Percentiles rank a stretch among this genome's conserved stretches.
These are phyloP conservation scores for Ctenoplectra terminalis DNA, from an alignment of 1,140 invertebrate genomes.

Conservation along the genomic window DNA sequence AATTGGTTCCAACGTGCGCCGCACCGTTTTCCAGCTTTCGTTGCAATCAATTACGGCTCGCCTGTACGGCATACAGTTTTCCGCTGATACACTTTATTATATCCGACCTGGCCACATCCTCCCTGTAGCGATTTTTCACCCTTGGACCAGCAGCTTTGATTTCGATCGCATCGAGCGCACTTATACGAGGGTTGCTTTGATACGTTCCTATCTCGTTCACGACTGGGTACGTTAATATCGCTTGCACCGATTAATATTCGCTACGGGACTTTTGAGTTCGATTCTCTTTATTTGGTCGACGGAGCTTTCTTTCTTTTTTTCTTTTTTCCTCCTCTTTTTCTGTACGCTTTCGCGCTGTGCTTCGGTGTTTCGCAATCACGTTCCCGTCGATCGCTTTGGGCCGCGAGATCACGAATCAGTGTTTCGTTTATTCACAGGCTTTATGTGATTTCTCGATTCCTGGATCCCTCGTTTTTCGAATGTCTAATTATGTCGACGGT, in stretches of 20 bases:
- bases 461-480: neutral
- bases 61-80: neutral
- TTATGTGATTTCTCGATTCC: too few relatives aligned
- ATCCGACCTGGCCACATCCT: neutral
- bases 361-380: too few relatives aligned
- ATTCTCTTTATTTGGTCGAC: neutral
- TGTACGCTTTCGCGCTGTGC: neutral
- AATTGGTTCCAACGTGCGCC: slow-evolving; percentile 12
- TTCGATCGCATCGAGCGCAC: neutral
- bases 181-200: neutral
- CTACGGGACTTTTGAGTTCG: neutral
- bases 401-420: neutral
- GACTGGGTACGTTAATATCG: neutral
- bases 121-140: neutral
- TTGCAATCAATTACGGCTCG: slow-evolving; percentile 30
- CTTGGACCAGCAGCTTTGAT: neutral
- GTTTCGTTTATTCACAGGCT: too few relatives aligned
- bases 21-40: slow-evolving; percentile 31
- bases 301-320: neutral
- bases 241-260: slow-evolving; percentile 2
- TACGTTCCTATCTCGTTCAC: neutral
- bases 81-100: neutral
- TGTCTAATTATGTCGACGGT: neutral
- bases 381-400: neutral
- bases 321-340: neutral